These are phyloP conservation scores for Diachrysia chrysitis DNA, from an alignment of 2,888 invertebrate species.

Conservation along the genomic window DNA sequence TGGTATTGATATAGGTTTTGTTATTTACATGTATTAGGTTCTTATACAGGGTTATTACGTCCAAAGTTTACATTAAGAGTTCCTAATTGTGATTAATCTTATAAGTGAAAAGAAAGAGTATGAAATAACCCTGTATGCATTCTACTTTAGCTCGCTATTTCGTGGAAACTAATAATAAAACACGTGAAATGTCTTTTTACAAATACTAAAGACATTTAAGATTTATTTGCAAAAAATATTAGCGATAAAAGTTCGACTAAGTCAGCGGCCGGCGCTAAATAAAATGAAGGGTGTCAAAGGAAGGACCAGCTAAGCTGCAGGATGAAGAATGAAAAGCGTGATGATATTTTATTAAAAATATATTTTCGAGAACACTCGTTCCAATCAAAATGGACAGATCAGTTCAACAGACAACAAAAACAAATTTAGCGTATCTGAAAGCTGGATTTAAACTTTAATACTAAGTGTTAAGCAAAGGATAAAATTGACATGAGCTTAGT, in stretches of 20 bases:
- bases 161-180: conserved; percentile 39
- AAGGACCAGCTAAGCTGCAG: conserved; percentile 75
- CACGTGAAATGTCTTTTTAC: conserved; percentile 38
- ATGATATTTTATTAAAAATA: conserved; percentile 85
- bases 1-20: conserved; percentile 9
- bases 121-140: conserved; percentile 51
- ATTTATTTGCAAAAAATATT: conserved; percentile 53
- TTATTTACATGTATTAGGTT: conserved; percentile 13
- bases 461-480: conserved; percentile 58
- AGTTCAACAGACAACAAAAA: conserved; percentile 78
- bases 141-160: conserved; percentile 32
- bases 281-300: conserved; percentile 58
- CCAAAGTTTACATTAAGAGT: background rate
- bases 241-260: conserved; percentile 44
- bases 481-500: conserved; percentile 79
- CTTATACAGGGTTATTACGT: conserved; percentile 53
- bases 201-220: conserved; percentile 30
- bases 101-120: background rate
- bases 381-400: conserved; percentile 85
- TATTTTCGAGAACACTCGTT: conserved; percentile 84
- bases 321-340: conserved; percentile 86
- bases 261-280: conserved; percentile 38
- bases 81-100: background rate
- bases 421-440: conserved; percentile 72
- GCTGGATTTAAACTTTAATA: conserved; percentile 83